A percentile compares a stretch with the other conserved stretches of the same genome.
These are phyloP conservation scores for Graptemys geographica DNA, from an alignment of 2,797 vertebrate genomes.

Conservation along the genomic window DNA sequence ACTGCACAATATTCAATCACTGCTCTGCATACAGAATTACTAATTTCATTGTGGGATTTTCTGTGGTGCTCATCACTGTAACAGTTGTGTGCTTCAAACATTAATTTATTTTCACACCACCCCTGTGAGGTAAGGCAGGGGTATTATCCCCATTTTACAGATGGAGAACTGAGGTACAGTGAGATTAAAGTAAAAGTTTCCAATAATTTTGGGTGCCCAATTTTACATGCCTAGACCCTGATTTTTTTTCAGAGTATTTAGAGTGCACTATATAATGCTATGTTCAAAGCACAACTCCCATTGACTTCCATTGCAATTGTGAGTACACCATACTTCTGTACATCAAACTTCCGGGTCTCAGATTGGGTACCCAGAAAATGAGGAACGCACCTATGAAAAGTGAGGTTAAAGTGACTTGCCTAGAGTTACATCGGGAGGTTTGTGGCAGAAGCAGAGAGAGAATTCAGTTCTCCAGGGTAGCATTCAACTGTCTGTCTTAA, in stretches of 20 bases:
- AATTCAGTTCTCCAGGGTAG: not conserved
- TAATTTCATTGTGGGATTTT: not conserved
- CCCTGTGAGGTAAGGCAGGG: not conserved
- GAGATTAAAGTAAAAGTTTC: not conserved
- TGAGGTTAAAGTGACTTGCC: not conserved
- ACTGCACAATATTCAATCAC: not conserved
- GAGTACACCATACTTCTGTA: not conserved
- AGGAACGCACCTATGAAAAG: not conserved
- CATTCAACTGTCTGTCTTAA: not conserved
- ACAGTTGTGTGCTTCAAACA: not conserved
- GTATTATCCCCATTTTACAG: not conserved
- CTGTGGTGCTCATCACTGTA: not conserved
- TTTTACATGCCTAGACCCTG: not conserved
- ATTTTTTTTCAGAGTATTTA: not conserved
- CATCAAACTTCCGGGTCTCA: not conserved
- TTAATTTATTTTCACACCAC: not conserved
- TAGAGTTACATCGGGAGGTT: not conserved
- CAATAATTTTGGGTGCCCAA: not conserved
- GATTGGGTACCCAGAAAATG: not conserved
- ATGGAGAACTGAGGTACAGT: not conserved
- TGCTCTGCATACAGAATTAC: not conserved
- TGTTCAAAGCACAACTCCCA: not conserved
- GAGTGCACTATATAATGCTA: not conserved
- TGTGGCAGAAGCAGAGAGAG: not conserved
- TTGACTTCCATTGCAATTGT: not conserved